Percentiles rank a stretch among this genome's conserved stretches.
Conservation (phyloP, 2,797 vertebrate genomes). For the Lagocephalus sceleratus region DNA sequence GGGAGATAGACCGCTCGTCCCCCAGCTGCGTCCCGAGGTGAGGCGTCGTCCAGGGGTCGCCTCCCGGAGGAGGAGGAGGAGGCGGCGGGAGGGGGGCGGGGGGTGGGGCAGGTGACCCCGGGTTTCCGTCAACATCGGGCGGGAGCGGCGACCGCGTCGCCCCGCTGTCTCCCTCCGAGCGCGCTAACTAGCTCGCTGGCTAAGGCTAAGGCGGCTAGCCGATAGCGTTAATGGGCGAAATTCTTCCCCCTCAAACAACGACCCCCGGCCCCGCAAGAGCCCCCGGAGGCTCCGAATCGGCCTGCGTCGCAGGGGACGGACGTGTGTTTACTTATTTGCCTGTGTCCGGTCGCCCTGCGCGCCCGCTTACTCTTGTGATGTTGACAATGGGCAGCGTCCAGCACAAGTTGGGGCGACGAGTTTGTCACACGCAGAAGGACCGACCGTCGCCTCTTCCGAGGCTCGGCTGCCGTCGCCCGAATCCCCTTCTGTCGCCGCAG, state of each 20-base stretch:
- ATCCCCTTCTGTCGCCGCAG: constrained; percentile 3
- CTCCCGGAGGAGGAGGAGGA: no score
- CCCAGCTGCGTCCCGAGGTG: constrained; percentile 82
- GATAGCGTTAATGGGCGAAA: constrained; percentile 10
- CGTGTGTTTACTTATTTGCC: no score
- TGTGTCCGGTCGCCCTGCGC: background rate
- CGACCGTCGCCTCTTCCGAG: constrained; percentile 3
- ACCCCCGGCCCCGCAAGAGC: no score
- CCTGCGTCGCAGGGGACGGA: no score
- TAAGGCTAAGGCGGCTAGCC: constrained; percentile 63
- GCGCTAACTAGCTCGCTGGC: constrained; percentile 62
- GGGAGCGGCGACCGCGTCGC: constrained; percentile 45
- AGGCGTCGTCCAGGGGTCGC: no score
- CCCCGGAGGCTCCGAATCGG: no score
- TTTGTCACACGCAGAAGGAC: constrained; percentile 3
- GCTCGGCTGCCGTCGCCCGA: background rate
- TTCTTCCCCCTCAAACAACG: no score
- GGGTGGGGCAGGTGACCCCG: constrained; percentile 44
- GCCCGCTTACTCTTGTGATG: constrained; percentile 32
- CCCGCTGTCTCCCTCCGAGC: constrained; percentile 35
- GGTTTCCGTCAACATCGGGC: constrained; percentile 20
- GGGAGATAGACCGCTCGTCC: constrained; percentile 81
- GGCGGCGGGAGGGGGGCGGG: no score
- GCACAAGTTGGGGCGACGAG: constrained; percentile 51
- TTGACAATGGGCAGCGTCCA: constrained; percentile 14